phyloP scores from a whole-genome alignment of 2,888 invertebrate genomes.

The Dromius quadrimaculatus region DNA sequence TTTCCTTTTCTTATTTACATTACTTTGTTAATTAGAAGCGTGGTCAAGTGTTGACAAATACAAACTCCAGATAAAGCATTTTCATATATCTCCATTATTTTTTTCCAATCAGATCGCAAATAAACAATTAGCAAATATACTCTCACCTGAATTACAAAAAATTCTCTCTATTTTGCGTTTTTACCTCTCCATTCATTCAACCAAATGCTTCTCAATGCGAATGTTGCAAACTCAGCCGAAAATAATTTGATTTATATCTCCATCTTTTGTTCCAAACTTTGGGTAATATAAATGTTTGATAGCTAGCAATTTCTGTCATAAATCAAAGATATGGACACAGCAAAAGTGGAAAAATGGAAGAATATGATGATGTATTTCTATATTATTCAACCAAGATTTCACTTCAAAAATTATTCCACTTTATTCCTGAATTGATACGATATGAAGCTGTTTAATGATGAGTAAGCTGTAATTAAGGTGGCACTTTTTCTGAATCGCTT shows the following conservation, averaged over 20 bases:
- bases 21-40: not conserved
- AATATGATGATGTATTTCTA: conserved; percentile 9
- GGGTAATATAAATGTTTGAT: conserved; percentile 12
- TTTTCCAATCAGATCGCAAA: not conserved
- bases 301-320: conserved; percentile 8
- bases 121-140: not conserved
- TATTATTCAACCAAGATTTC: conserved; percentile 1
- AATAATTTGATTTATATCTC: not conserved
- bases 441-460: too few species aligned
- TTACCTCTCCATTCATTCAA: too few species aligned
- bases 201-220: too few species aligned
- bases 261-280: conserved; percentile 17
- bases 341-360: conserved; percentile 15
- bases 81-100: not conserved
- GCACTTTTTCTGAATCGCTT: too few species aligned
- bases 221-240: too few species aligned
- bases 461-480: too few species aligned
- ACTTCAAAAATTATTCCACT: too few species aligned
- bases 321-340: conserved; percentile 24
- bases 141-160: not conserved
- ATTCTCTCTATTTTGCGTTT: not conserved
- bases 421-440: too few species aligned
- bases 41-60: not conserved
- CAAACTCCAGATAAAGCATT: not conserved
- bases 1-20: not conserved